Percentiles rank a stretch among this genome's conserved stretches.
These are phyloP conservation scores for Siniperca undulata DNA, from an alignment of 2,797 vertebrate species.

Conservation along the genomic window DNA sequence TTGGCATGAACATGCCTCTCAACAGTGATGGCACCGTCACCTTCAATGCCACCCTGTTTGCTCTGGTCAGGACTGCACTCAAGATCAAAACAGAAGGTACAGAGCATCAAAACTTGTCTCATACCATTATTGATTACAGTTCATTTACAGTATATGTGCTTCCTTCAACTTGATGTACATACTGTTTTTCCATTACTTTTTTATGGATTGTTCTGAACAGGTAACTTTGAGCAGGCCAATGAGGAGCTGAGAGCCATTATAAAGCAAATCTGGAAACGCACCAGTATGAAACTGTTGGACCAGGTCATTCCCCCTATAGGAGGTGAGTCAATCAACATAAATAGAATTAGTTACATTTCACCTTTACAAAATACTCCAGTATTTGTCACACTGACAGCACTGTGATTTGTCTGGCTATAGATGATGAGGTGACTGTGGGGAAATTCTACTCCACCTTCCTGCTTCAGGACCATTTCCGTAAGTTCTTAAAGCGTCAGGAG, in stretches of 20 bases:
- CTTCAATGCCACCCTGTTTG: conserved; percentile 97
- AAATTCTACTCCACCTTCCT: conserved; percentile 99
- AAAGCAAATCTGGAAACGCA: conserved; percentile 99
- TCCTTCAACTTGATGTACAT: background rate
- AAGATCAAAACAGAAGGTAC: conserved; percentile 99
- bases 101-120: background rate
- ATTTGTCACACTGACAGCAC: conserved; percentile 5
- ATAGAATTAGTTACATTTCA: background rate
- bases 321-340: conserved; percentile 80
- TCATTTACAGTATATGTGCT: background rate
- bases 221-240: conserved; percentile 97
- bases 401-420: conserved; percentile 77
- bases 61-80: conserved; percentile 96
- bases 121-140: background rate
- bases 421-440: conserved; percentile 98
- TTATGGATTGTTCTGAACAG: conserved; percentile 75
- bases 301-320: conserved; percentile 99
- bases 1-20: conserved; percentile 99
- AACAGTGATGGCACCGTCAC: conserved; percentile 98
- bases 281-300: conserved; percentile 98
- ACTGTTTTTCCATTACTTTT: background rate
- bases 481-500: conserved; percentile 97
- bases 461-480: conserved; percentile 98
- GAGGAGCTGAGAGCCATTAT: conserved; percentile 97
- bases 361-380: background rate